Conservation (phyloP, 2,113 vertebrate species). For the Myotis lucifugus region DNA sequence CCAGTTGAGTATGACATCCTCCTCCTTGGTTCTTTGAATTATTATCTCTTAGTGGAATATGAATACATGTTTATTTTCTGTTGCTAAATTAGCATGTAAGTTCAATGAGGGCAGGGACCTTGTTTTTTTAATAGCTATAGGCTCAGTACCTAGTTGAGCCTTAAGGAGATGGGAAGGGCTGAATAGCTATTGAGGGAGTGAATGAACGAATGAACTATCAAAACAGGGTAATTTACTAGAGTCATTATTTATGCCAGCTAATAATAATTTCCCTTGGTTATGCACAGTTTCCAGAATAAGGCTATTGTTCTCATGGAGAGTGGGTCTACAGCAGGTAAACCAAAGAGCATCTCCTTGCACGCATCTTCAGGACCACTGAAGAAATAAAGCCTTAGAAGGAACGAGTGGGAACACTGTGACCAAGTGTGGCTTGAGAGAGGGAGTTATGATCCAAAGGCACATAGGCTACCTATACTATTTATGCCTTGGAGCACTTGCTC, state of each 20-base stretch:
- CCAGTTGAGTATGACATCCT: neutral
- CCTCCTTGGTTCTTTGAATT: slow-evolving; percentile 9
- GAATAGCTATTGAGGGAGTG: neutral
- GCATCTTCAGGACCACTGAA: slow-evolving; percentile 2
- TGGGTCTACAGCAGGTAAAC: neutral
- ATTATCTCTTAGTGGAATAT: neutral
- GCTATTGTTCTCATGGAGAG: neutral
- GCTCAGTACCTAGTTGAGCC: neutral
- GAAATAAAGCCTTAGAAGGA: neutral
- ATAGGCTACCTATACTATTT: neutral
- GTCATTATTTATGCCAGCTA: neutral
- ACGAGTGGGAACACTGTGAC: neutral
- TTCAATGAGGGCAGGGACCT: neutral
- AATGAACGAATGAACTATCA: neutral
- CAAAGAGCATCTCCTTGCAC: neutral
- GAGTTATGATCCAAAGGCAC: neutral
- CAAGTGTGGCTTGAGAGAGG: neutral
- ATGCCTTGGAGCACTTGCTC: neutral
- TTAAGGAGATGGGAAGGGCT: neutral
- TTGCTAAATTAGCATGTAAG: neutral
- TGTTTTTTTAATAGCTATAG: neutral
- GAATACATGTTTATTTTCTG: neutral
- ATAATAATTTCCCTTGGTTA: neutral
- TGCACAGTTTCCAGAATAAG: neutral
- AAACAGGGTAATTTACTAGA: neutral